Evolutionary conservation across 2,888 invertebrate species (phyloP).

Genomic region (Actias luna): DNA sequence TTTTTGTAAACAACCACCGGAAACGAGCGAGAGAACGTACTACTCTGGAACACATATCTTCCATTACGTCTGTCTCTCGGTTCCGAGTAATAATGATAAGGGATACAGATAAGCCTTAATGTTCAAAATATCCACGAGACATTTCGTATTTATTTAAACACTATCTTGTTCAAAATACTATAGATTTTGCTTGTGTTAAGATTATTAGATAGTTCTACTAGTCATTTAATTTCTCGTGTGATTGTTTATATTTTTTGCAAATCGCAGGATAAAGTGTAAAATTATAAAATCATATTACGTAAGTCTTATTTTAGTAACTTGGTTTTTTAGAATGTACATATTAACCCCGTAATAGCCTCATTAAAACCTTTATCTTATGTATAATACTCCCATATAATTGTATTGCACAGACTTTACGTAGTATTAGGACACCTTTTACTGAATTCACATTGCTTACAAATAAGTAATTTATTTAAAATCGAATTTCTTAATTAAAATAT

Average conservation of each 20-base stretch:
- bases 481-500: no score
- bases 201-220: not conserved
- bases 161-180: not conserved
- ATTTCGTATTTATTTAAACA: conserved; percentile 24
- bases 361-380: no score
- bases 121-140: conserved; percentile 45
- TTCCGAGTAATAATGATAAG: conserved; percentile 70
- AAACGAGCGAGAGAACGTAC: conserved; percentile 68
- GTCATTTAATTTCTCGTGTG: not conserved
- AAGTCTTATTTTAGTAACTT: no score
- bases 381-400: no score
- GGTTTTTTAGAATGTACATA: no score
- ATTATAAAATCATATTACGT: not conserved
- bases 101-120: conserved; percentile 55
- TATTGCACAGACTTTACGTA: no score
- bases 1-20: conserved; percentile 79
- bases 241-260: not conserved
- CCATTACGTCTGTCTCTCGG: conserved; percentile 70
- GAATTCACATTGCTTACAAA: no score
- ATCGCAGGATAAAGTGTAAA: not conserved
- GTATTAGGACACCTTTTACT: no score
- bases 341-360: no score
- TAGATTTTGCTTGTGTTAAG: not conserved
- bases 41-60: conserved; percentile 76
- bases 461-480: no score